A percentile compares a stretch with the other conserved stretches of the same genome.
These are phyloP conservation scores for Sycophila texana DNA, from an alignment of 2,888 invertebrate genomes.

Conservation along the genomic window DNA sequence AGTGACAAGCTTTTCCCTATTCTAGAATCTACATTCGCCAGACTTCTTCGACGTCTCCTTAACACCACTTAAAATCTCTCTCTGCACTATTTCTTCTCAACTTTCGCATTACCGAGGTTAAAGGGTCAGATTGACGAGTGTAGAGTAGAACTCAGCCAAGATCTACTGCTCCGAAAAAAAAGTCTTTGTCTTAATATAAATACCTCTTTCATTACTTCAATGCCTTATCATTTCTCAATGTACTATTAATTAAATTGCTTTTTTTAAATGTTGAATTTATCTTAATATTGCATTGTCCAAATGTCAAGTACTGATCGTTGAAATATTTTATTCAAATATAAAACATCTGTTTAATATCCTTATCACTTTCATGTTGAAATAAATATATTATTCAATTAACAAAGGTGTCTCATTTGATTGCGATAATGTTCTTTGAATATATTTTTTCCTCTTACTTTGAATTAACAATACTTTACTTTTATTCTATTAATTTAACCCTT, in stretches of 20 bases:
- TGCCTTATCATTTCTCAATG: too few species aligned
- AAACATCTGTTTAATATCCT: conserved; percentile 37
- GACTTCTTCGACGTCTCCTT: background rate
- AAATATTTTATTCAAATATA: background rate
- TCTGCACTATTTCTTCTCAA: conserved; percentile 1
- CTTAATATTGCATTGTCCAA: too few species aligned
- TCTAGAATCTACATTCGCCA: background rate
- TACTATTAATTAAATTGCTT: too few species aligned
- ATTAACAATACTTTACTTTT: background rate
- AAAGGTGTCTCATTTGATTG: background rate
- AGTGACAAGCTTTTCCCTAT: conserved; percentile 32
- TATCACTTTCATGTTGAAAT: conserved; percentile 9
- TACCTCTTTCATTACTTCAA: background rate
- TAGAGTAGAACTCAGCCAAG: background rate
- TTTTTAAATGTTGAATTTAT: too few species aligned
- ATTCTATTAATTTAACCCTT: background rate
- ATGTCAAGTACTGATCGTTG: background rate
- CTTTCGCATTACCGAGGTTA: conserved; percentile 14
- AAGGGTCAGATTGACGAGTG: conserved; percentile 15
- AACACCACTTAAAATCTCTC: too few species aligned
- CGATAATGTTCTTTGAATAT: background rate
- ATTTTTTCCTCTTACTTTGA: background rate
- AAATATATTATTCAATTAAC: conserved; percentile 14
- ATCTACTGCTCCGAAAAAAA: conserved; percentile 2
- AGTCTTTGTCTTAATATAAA: conserved; percentile 29